Base-by-base conservation (phyloP, 2,113 vertebrate species). In the Furnarius figulus region DNA sequence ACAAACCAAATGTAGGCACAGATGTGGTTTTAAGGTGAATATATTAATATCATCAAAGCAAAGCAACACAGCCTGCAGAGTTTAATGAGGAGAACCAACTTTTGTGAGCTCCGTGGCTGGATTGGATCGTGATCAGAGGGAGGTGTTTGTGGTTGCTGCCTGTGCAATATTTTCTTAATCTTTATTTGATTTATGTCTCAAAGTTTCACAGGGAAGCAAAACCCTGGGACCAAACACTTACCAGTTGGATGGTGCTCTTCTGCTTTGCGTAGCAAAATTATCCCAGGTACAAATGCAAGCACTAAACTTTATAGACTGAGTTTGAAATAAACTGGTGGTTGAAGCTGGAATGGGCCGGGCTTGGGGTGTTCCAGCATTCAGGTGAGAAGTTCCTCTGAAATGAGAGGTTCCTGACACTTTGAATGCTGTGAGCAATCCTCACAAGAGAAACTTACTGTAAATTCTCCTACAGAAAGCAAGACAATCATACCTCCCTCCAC, bases 21-120 rank as follows among this genome's bases (percentile, higher is more conserved):
- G 66, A 70, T 88, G 80, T 85, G 63, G 33, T 72, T 95, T 92
- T 97, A 74, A 95, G 88, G 85, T 93, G 89, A 74, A 89, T 85
- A 44, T 83, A 90, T 90, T 87, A 70, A 85, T 55, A 59, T 42
- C 40, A 78, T 91, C 72, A 67, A 58, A 75, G 63, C 12, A 52
- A 84, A 90, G 66, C 72, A 93, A 30, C 74, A 47, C 35, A 62
- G n/a, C 61, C 70, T 80, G 70, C 72, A 46, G 14, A 65, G 62
- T 56, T 65, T 88, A 67, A 56, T 78, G 89, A 63, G 70, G 76
- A 92, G 82, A 77, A 35, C 27, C 30, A 33, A 8, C 74, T 87
- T 21, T 0, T 17, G 39, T 35, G 12, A 52, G 31, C 55, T 65
- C 59, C 2, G 1, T 19, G 82, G 44, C 40, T 70, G 20, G 71